Conservation (phyloP, 2,888 invertebrate species). For the Halictus ligatus region DNA sequence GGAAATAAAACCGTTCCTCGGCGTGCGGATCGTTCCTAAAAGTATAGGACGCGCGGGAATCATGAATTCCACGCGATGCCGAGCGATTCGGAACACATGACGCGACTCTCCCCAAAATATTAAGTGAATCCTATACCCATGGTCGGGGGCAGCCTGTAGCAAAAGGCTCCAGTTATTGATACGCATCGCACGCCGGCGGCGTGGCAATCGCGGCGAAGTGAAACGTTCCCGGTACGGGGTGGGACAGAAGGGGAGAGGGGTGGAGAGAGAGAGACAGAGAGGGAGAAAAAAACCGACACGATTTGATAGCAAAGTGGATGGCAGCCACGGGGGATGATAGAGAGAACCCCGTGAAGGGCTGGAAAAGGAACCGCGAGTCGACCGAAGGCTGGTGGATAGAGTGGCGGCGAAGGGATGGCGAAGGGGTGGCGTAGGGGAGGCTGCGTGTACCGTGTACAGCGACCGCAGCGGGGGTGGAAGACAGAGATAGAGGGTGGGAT, state of each 20-base stretch:
- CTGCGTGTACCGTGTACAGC: slow-evolving; percentile 32
- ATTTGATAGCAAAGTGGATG: slow-evolving; percentile 10
- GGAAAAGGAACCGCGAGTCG: slow-evolving; percentile 18
- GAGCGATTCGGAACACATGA: background rate
- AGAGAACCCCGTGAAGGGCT: slow-evolving; percentile 9
- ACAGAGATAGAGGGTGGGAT: slow-evolving; percentile 47
- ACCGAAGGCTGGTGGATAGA: background rate
- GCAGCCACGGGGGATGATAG: background rate
- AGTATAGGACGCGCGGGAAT: background rate
- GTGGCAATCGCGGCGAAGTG: slow-evolving; percentile 4
- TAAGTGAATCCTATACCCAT: background rate
- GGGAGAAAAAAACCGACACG: background rate
- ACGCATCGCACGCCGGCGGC: slow-evolving; percentile 7
- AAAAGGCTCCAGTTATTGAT: background rate
- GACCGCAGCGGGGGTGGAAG: slow-evolving; percentile 45
- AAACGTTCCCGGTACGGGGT: background rate
- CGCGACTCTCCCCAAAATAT: background rate
- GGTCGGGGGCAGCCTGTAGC: background rate
- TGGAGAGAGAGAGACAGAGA: background rate
- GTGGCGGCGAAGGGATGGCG: background rate
- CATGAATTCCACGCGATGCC: background rate
- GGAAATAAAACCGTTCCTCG: background rate
- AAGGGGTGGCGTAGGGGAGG: background rate
- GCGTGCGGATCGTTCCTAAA: background rate
- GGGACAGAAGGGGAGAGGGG: background rate